These are phyloP conservation scores for Mythimna lalbum DNA, from an alignment of 2,888 invertebrate species.

Conservation along the genomic window DNA sequence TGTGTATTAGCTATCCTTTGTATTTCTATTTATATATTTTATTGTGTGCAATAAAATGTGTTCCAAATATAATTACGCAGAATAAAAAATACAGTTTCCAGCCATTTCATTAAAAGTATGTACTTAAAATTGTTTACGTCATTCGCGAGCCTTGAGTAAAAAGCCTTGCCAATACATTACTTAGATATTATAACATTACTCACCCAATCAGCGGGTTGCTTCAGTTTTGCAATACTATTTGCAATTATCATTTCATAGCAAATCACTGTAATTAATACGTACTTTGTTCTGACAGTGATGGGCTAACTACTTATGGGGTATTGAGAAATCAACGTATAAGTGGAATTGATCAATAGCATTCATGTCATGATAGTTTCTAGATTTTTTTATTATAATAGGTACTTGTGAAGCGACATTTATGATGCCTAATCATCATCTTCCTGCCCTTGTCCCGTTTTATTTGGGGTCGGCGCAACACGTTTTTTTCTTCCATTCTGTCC, in stretches of 20 bases:
- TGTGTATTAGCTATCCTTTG: no score
- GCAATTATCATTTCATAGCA: conserved; percentile 41
- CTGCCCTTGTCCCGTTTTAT: no score
- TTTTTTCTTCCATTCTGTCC: no score
- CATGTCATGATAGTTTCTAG: no score
- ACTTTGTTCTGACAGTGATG: conserved; percentile 4
- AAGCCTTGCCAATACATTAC: conserved; percentile 55
- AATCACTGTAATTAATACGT: conserved; percentile 33
- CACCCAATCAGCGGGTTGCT: conserved; percentile 40
- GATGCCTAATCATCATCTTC: no score
- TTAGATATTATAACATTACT: conserved; percentile 42
- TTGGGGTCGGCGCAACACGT: no score
- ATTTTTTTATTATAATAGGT: no score
- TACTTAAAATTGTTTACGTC: conserved; percentile 50
- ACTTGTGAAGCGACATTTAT: no score
- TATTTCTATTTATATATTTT: no score
- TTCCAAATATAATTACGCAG: background rate
- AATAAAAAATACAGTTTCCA: conserved; percentile 26
- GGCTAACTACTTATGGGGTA: background rate
- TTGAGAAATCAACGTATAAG: conserved; percentile 11
- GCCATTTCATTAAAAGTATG: conserved; percentile 47
- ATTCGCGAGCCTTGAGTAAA: conserved; percentile 49
- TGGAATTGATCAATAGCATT: no score
- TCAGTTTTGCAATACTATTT: conserved; percentile 38
- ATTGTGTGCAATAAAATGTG: no score